Evolutionary conservation across 2,888 invertebrate species (phyloP), one percentile per base, ranked within the genome.

Genomic region (Taphrorychus bicolor): DNA sequence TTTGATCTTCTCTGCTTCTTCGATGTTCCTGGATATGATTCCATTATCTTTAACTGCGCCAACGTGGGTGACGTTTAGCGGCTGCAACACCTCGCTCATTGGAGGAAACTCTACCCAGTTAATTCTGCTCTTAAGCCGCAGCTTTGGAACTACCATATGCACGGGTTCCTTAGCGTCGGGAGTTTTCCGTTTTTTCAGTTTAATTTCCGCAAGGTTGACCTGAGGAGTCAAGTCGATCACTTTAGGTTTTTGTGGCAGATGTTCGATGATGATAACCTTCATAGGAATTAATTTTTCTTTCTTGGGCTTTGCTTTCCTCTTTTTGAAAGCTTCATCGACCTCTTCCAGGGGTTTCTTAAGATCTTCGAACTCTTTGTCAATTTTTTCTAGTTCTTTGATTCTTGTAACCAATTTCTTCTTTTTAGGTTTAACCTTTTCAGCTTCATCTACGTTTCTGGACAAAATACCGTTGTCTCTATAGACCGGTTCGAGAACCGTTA

Each of bases 71-170:
- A 82, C 75, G 18, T 77, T 62, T 2, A 80, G 75, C 53, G 73
- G 74, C 49, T 79, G 76, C 64, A 80, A 75, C 22, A 72, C 57
- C 73, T 80, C 79, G 32, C 70, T 73, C 40, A 75, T 59, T 24
- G 82, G 81, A 61, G 83, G 82, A 71, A 83, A 84, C 60, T 84
- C 82, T 0, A 85, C 78, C 73, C 85, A 85, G 51, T 82, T 84
- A 16, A 92, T 89, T 71, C 89, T 85, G 77, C 91, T 91, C 76
- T 90, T 90, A 1, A 92, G 81, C 77, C 89, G 85, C 45, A 90
- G 83, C 79, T 89, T 90, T 0, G 90, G 91, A 60, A 91, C 80
- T 66, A 73, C 76, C 18, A 74, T 76, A 86, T 71, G 70, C 53
- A 71, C 67, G 4, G 73, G 73, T 73, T 75, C 75, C 69, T 77